phyloP scores from a whole-genome alignment of 2,113 vertebrate species.

The Ctenodactylus gundi region DNA sequence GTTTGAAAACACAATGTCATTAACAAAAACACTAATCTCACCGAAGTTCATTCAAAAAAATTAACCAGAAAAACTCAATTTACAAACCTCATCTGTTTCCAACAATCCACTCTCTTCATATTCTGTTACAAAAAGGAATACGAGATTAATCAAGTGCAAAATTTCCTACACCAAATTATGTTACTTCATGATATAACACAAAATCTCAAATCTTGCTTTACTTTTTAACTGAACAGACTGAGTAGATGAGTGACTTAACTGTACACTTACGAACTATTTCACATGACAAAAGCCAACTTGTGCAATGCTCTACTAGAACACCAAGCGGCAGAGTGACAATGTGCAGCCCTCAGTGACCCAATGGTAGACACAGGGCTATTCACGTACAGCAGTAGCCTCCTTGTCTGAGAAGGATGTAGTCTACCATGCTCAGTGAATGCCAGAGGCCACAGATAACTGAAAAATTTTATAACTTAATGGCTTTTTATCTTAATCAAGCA shows the following conservation, averaged over 20 bases:
- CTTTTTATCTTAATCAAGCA: neutral
- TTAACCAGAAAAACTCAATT: constrained; percentile 69
- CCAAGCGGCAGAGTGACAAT: neutral
- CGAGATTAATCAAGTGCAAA: constrained; percentile 36
- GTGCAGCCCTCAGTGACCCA: neutral
- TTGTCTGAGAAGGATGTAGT: neutral
- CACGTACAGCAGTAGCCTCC: neutral
- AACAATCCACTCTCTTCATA: constrained; percentile 98
- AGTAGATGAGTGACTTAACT: neutral
- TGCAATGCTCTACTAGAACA: neutral
- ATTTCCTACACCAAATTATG: constrained; percentile 3
- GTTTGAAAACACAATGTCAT: constrained; percentile 36
- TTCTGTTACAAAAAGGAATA: constrained; percentile 86
- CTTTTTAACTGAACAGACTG: neutral
- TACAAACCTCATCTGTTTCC: constrained; percentile 96
- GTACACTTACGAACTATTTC: neutral
- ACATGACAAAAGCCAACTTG: neutral
- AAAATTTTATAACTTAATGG: neutral
- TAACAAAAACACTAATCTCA: constrained; percentile 5
- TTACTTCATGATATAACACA: constrained; percentile 16
- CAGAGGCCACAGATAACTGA: neutral
- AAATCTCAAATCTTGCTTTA: constrained; percentile 20
- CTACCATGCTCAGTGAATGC: neutral
- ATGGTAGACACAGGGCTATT: neutral
- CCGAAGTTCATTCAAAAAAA: constrained; percentile 29